Conservation (phyloP, 2,113 vertebrate species). For the Brienomyrus longianalis region DNA sequence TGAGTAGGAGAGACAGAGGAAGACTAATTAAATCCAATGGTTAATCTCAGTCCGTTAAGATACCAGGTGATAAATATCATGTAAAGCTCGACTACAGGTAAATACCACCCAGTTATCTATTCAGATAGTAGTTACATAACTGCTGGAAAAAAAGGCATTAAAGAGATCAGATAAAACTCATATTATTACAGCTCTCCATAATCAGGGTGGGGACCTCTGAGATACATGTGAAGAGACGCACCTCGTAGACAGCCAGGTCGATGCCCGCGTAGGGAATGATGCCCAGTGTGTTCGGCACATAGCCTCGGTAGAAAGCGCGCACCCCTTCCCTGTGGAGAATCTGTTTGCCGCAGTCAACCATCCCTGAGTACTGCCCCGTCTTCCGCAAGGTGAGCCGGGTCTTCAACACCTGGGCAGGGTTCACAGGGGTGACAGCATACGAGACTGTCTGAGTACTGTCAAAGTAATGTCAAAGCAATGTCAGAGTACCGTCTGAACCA, state of each 20-base stretch:
- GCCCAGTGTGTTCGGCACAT: slow-evolving; percentile 46
- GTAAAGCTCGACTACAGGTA: neutral
- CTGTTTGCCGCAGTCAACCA: slow-evolving; percentile 72
- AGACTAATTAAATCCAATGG: neutral
- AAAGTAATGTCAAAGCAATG: neutral
- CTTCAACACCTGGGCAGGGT: slow-evolving; percentile 64
- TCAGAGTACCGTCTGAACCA: neutral
- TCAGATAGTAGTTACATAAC: neutral
- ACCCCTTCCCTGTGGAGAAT: slow-evolving; percentile 66
- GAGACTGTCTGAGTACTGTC: neutral
- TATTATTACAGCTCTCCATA: neutral
- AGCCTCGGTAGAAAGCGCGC: slow-evolving; percentile 73
- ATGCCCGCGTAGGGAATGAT: slow-evolving; percentile 22
- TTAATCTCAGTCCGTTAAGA: neutral
- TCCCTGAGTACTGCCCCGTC: slow-evolving; percentile 74
- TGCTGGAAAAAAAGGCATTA: neutral
- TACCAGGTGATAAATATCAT: neutral
- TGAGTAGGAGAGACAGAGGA: neutral
- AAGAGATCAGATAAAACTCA: neutral
- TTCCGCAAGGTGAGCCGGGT: slow-evolving; percentile 70
- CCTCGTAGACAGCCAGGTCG: slow-evolving; percentile 23
- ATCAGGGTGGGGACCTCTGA: neutral
- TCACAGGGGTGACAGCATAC: neutral
- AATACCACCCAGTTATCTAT: neutral
- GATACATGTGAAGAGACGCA: neutral